Evolutionary conservation across 2,797 vertebrate species (phyloP), one percentile per base, ranked within the genome.

Genomic region (Mormyrus hasselquistii): DNA sequence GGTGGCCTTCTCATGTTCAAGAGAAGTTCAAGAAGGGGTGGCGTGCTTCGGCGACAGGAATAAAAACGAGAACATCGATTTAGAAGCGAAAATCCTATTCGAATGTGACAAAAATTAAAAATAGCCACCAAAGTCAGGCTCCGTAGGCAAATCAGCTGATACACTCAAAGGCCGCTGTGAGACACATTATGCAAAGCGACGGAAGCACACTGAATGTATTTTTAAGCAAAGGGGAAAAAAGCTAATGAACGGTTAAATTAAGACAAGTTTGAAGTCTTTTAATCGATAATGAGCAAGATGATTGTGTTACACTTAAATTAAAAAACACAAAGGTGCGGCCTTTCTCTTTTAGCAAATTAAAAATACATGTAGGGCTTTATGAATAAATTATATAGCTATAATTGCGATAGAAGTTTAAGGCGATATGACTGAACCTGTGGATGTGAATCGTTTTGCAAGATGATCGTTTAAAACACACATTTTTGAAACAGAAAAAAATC

Each of bases 1-100:
- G 93, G 93, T 94, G 93, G 91, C 87, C 93, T 92, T 90, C 88
- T 92, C 87, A 62, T 91, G 59, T 82, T 62, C 91, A 90, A 90
- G 65, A 86, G 90, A 93, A 90, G 90, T 91, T 62, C 49, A 50
- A 65, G 47, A 49, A 76, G 85, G 57, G 52, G 84, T 50, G 29
- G 82, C n/a, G 49, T 7, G 8, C 82, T 84, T 25, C 82, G n/a
- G 82, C 7, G 52, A 84, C 82, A 4, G 84, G 52, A 55, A 86
- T 86, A 55, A 57, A 73, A 38, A 55, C 29, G 22, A n/a, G 85
- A 29, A 52, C 47, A 34, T 50, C 22, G 47, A 86, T 86, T 53
- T 49, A 29, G 83, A 34, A 53, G 83, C 9, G 22, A 49, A 52
- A 9, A 29, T 57, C 85, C 50, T 49, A n/a, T 84, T 50, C 29